phyloP scores from a whole-genome alignment of 1,140 invertebrate species.

The Polypedilum vanderplanki region DNA sequence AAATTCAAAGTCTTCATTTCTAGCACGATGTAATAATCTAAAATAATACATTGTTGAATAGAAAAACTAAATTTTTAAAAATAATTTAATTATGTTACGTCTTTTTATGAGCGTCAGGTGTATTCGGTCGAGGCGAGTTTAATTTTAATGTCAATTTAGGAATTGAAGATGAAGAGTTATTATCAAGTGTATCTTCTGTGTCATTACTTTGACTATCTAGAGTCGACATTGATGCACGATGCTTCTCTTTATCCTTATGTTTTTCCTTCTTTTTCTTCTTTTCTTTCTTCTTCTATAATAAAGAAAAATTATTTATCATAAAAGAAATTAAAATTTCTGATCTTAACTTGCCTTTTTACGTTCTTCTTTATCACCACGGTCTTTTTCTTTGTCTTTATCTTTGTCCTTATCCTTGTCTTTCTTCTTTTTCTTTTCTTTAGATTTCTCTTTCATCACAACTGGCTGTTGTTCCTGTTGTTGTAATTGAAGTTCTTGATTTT shows the following conservation, averaged over 20 bases:
- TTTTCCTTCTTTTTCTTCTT: constrained; percentile 27
- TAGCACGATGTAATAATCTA: not conserved
- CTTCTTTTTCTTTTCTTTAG: constrained; percentile 50
- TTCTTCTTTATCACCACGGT: constrained; percentile 53
- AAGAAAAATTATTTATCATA: not conserved
- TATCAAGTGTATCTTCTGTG: constrained; percentile 6
- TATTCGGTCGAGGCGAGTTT: constrained; percentile 55
- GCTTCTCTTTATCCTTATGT: constrained; percentile 24
- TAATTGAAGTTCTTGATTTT: not conserved
- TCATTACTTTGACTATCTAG: constrained; percentile 28
- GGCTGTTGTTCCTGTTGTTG: not conserved
- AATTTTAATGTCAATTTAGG: constrained; percentile 72
- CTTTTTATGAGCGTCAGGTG: constrained; percentile 49
- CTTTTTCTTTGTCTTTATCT: constrained; percentile 49
- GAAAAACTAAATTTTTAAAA: not conserved
- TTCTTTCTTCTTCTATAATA: constrained; percentile 21
- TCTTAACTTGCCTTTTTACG: constrained; percentile 48
- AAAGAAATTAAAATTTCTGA: constrained; percentile 23
- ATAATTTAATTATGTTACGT: not conserved
- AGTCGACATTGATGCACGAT: constrained; percentile 31
- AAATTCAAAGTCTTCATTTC: not conserved
- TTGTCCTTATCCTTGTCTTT: constrained; percentile 50
- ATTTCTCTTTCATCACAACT: constrained; percentile 47
- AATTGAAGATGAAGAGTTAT: constrained; percentile 39
- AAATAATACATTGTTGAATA: not conserved